These are phyloP conservation scores for Colletes gigas DNA, from an alignment of 1,140 invertebrate genomes.

Conservation along the genomic window DNA sequence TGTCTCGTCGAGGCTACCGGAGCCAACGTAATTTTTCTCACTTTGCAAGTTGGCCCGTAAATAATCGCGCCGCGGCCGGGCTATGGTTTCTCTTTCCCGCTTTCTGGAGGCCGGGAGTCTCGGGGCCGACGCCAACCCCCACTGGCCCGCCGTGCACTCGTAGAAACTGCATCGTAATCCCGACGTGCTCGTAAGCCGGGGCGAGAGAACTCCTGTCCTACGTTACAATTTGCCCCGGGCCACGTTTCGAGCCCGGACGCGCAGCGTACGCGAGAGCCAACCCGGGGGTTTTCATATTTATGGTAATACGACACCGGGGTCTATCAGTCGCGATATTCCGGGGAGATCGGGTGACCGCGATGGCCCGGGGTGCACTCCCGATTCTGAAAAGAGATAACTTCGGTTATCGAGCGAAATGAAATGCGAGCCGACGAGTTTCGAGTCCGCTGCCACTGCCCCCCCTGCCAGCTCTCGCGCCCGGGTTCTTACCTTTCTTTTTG, in stretches of 20 bases:
- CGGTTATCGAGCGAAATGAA: constrained; percentile 41
- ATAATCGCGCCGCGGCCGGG: constrained; percentile 66
- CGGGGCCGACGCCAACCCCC: constrained; percentile 8
- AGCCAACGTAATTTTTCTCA: constrained; percentile 79
- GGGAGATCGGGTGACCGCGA: constrained; percentile 37
- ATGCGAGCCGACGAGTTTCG: constrained; percentile 26
- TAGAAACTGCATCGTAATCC: constrained; percentile 62
- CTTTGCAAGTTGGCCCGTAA: constrained; percentile 77
- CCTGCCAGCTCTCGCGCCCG: not conserved
- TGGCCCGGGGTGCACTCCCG: constrained; percentile 16
- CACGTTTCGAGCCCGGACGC: not conserved
- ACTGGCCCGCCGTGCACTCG: constrained; percentile 23
- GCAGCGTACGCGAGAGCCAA: constrained; percentile 1
- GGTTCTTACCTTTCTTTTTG: constrained; percentile 3
- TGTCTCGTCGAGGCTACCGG: constrained; percentile 66
- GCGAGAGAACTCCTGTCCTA: constrained; percentile 52
- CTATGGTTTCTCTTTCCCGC: constrained; percentile 35
- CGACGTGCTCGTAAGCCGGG: constrained; percentile 53
- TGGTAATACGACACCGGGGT: constrained; percentile 57
- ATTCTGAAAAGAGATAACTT: constrained; percentile 43
- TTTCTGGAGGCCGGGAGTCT: too few relatives aligned
- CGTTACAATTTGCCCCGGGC: constrained; percentile 67
- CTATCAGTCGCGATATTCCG: constrained; percentile 57
- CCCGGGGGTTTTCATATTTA: constrained; percentile 50
- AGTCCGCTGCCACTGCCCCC: too few relatives aligned